These are phyloP conservation scores for Bos javanicus DNA, from an alignment of 2,113 vertebrate genomes.

Conservation along the genomic window DNA sequence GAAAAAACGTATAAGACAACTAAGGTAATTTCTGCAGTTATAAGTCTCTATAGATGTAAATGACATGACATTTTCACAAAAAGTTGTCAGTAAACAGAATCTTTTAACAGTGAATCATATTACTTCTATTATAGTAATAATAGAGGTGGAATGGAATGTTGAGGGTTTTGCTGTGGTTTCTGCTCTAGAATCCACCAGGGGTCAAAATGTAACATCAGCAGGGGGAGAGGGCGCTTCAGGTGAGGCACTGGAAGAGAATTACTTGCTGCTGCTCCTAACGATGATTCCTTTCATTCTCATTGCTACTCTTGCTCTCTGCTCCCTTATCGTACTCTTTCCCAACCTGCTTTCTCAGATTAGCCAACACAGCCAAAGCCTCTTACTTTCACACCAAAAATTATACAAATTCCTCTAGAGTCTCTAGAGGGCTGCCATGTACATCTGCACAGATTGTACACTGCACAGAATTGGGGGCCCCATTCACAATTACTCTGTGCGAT, in stretches of 20 bases:
- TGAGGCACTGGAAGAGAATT: not conserved
- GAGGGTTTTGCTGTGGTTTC: not conserved
- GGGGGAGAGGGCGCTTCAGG: not conserved
- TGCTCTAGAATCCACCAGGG: not conserved
- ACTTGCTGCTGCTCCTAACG: not conserved
- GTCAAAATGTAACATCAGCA: not conserved
- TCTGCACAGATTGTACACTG: not conserved
- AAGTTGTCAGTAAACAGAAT: not conserved
- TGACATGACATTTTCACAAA: not conserved
- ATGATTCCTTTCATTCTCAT: not conserved
- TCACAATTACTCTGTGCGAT: no score
- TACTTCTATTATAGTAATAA: not conserved
- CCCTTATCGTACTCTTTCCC: not conserved
- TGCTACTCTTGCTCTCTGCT: not conserved
- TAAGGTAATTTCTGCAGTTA: conserved; percentile 49
- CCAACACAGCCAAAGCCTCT: not conserved
- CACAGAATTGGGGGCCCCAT: not conserved
- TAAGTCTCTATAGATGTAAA: conserved; percentile 15
- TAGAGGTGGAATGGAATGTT: not conserved
- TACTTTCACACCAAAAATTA: not conserved
- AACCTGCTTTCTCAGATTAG: not conserved
- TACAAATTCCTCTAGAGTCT: not conserved
- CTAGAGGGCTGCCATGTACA: not conserved
- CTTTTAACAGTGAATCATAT: not conserved
- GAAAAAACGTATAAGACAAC: not conserved